Conservation (phyloP, 2,113 vertebrate species). For the Pholis gunnellus region DNA sequence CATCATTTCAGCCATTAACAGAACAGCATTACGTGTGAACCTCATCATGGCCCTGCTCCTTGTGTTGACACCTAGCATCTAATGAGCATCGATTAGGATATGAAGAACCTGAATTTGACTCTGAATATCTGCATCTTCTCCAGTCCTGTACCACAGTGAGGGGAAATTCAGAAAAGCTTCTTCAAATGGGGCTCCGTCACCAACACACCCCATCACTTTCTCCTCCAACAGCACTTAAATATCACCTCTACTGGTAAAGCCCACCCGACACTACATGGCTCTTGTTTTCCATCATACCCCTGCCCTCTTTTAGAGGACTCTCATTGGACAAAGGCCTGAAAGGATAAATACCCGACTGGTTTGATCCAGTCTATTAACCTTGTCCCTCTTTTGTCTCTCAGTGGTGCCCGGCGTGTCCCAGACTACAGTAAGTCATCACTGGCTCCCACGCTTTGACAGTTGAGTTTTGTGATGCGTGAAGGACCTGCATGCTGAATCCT, state of each 20-base stretch:
- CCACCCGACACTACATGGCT: not conserved
- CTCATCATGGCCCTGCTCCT: not conserved
- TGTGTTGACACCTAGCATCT: not conserved
- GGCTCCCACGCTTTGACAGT: slow-evolving; percentile 48
- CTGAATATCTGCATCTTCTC: not conserved
- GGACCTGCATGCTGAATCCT: slow-evolving; percentile 27
- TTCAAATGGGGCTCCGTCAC: not conserved
- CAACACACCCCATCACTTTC: not conserved
- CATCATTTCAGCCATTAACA: slow-evolving; percentile 1
- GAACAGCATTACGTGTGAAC: not conserved
- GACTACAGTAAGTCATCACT: slow-evolving; percentile 51
- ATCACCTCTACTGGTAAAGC: not conserved
- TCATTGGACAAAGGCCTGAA: not conserved
- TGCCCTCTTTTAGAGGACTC: not conserved
- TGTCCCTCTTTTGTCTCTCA: slow-evolving; percentile 1
- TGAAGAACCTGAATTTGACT: not conserved
- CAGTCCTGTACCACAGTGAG: not conserved
- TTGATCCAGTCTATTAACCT: slow-evolving; percentile 27
- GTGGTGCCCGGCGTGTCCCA: slow-evolving; percentile 7
- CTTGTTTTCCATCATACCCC: not conserved
- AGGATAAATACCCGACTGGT: slow-evolving; percentile 24
- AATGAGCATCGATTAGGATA: not conserved
- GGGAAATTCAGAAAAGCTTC: not conserved
- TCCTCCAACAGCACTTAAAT: not conserved
- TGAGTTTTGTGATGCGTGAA: slow-evolving; percentile 52